Evolutionary conservation across 2,113 vertebrate genomes (phyloP), one percentile per base, ranked within the genome.

Genomic region (Sphaerodactylus townsendi): DNA sequence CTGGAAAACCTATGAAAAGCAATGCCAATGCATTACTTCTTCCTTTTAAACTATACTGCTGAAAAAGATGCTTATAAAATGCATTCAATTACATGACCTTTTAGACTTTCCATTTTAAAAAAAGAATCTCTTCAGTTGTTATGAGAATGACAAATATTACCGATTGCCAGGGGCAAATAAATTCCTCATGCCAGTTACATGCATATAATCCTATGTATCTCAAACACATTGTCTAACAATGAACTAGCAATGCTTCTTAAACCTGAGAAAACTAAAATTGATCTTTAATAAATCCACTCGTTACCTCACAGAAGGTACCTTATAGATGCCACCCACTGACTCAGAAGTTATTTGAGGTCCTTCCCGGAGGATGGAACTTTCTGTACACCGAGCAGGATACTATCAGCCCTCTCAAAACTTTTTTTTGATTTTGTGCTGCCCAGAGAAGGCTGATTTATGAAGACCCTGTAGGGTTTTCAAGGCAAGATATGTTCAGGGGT

Each of bases 181-280:
- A 59, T 71, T 17, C 28, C 88, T 87, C 75, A 62, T 64, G 13
- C 37, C 69, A 82, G 5, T 62, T 77, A 74, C 85, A 17, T 46
- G 87, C 71, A 88, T 72, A 44, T 84, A 1, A 86, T 84, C 37
- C 50, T 86, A 41, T 14, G 0, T 76, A 35, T 56, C 87, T 86
- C 85, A 74, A 86, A 86, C 87, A 65, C 33, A 56, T 41, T 77
- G 1, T 75, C 79, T 44, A 13, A 83, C 85, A 89, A 39, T 82
- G 44, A 88, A 85, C 14, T 46, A 64, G 14, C 10, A 30, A 85
- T 81, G 30, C 44, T 75, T n/a, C 2, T 13, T 65, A 79, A 71
- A 72, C 82, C 69, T 46, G 59, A 77, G 82, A 84, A 84, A 39
- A 82, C 33, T 75, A 15, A 30, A 59, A 37, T 8, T n/a, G 62